These are phyloP conservation scores for Andrena trimmerana DNA, from an alignment of 2,888 invertebrate species.

Conservation along the genomic window DNA sequence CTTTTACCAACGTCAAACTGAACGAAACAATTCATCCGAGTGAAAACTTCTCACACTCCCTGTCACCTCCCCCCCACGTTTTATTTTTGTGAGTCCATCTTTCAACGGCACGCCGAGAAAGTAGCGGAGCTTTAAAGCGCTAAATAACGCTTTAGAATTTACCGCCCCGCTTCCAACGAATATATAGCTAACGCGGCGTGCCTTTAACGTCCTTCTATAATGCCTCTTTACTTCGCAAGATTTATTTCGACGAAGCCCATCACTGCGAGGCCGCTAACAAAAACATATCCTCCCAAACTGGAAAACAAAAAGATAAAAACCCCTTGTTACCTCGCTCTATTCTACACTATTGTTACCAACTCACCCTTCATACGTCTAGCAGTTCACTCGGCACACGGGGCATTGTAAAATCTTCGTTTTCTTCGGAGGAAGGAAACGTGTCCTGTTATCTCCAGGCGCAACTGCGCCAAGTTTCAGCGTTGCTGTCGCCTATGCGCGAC, in stretches of 20 bases:
- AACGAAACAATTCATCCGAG: too few relatives aligned
- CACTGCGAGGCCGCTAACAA: not conserved
- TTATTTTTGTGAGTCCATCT: not conserved
- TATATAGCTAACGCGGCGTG: not conserved
- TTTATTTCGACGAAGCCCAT: not conserved
- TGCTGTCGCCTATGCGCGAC: conserved; percentile 5
- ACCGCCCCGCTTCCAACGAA: conserved; percentile 7
- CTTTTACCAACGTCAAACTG: too few relatives aligned
- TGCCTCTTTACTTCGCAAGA: not conserved
- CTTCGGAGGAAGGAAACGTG: not conserved
- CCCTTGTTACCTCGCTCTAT: not conserved
- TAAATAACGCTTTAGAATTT: not conserved
- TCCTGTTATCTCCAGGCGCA: not conserved
- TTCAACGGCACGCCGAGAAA: not conserved
- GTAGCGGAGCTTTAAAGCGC: not conserved
- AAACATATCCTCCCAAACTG: not conserved
- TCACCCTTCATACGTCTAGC: not conserved
- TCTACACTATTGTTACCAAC: not conserved
- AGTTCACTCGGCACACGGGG: not conserved
- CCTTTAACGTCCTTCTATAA: not conserved
- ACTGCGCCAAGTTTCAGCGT: conserved; percentile 2
- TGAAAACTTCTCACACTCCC: too few relatives aligned
- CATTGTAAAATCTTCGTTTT: not conserved
- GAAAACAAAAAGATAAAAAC: not conserved
- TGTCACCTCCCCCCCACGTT: not conserved